A percentile compares a stretch with the other conserved stretches of the same genome.
phyloP scores from a whole-genome alignment of 2,113 vertebrate genomes.

The Cygnus atratus region DNA sequence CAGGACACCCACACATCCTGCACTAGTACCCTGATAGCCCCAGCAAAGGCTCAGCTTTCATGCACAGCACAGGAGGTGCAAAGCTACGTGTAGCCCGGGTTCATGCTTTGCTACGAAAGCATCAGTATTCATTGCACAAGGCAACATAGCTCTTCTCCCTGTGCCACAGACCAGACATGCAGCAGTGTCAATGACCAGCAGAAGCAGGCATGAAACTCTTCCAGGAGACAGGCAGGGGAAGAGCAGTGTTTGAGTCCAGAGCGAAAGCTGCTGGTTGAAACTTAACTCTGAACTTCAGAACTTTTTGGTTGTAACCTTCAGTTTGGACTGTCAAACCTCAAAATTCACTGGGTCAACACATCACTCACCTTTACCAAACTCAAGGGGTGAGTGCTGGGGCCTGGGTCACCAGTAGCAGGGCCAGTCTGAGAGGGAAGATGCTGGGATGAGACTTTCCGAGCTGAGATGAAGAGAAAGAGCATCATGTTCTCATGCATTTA shows the following conservation, averaged over 20 bases:
- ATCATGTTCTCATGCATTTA: not conserved
- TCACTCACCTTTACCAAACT: constrained; percentile 62
- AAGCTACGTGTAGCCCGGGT: not conserved
- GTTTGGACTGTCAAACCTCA: not conserved
- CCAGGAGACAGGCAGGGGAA: not conserved
- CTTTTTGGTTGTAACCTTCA: not conserved
- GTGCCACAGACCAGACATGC: not conserved
- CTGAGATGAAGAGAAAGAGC: constrained; percentile 34
- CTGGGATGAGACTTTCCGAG: constrained; percentile 1
- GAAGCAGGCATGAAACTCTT: not conserved
- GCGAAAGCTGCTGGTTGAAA: not conserved
- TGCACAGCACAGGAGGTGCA: not conserved
- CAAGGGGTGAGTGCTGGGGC: constrained; percentile 21
- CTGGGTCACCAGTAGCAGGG: not conserved
- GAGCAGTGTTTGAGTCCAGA: not conserved
- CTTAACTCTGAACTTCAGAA: not conserved
- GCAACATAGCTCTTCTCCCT: not conserved
- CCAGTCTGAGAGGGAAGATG: not conserved
- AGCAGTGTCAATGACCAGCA: not conserved
- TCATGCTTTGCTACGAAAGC: not conserved
- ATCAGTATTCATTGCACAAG: not conserved
- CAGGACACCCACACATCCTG: not conserved
- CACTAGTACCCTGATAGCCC: not conserved
- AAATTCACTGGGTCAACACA: not conserved
- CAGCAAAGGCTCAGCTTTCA: not conserved